Conservation (phyloP, 2,113 vertebrate species). For the Cacatua alba region DNA sequence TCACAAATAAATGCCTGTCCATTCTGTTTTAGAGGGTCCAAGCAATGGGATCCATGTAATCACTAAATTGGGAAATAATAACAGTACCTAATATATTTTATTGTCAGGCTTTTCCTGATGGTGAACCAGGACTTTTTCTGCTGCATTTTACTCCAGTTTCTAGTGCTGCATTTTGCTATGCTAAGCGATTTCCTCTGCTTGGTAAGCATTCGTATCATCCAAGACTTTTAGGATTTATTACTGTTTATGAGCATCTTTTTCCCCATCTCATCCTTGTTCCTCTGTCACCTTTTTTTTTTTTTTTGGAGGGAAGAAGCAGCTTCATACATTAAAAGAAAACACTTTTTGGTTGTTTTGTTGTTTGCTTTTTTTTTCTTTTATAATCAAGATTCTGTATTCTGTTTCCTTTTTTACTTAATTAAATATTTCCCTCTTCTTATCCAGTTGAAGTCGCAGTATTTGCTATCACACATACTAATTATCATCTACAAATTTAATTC, state of each 20-base stretch:
- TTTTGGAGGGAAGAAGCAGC: background rate
- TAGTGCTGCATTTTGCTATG: background rate
- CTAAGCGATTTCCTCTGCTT: background rate
- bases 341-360: background rate
- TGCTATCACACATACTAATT: background rate
- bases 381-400: background rate
- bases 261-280: background rate
- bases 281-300: background rate
- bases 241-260: background rate
- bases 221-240: conserved; percentile 1
- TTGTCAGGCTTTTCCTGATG: background rate
- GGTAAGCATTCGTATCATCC: background rate
- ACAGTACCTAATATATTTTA: background rate
- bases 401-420: background rate
- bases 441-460: background rate
- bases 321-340: background rate
- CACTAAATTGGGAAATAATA: background rate
- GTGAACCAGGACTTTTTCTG: background rate
- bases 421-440: background rate
- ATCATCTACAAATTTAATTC: background rate
- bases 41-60: background rate
- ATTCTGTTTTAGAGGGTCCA: background rate
- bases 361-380: background rate
- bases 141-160: background rate
- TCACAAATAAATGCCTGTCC: background rate